A percentile compares a stretch with the other conserved stretches of the same genome.
Conservation (phyloP, 2,888 invertebrate species). For the Amphipoea oculea region DNA sequence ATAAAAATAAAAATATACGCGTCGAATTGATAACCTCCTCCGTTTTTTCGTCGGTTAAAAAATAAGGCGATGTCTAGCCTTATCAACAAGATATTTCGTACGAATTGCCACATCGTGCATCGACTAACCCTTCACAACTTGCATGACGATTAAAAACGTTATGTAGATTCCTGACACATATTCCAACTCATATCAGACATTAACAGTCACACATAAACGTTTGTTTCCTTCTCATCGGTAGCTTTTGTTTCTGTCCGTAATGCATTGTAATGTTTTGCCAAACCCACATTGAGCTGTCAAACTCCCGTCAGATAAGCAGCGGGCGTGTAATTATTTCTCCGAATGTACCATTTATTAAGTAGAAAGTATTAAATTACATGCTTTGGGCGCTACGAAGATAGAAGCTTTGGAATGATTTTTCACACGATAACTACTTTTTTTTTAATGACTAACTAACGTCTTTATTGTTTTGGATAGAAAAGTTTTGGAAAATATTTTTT, state of each 20-base stretch:
- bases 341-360: slow-evolving; percentile 80
- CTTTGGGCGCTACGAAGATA: slow-evolving; percentile 75
- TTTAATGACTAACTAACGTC: slow-evolving; percentile 77
- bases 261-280: slow-evolving; percentile 77
- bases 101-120: slow-evolving; percentile 4
- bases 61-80: background rate
- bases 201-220: slow-evolving; percentile 63
- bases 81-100: background rate
- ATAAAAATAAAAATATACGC: too few relatives aligned
- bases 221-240: slow-evolving; percentile 68
- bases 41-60: too few relatives aligned
- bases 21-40: too few relatives aligned
- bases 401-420: slow-evolving; percentile 78
- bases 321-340: slow-evolving; percentile 84
- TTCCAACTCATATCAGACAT: slow-evolving; percentile 58
- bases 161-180: slow-evolving; percentile 57
- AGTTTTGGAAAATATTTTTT: slow-evolving; percentile 59
- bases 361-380: slow-evolving; percentile 88
- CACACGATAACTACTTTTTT: slow-evolving; percentile 84
- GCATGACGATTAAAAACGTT: slow-evolving; percentile 33
- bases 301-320: slow-evolving; percentile 79
- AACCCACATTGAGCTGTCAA: slow-evolving; percentile 86
- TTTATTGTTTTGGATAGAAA: slow-evolving; percentile 80
- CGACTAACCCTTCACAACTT: background rate
- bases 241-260: slow-evolving; percentile 66